phyloP scores from a whole-genome alignment of 1,140 invertebrate species.

The Tetramorium parvispinum region DNA sequence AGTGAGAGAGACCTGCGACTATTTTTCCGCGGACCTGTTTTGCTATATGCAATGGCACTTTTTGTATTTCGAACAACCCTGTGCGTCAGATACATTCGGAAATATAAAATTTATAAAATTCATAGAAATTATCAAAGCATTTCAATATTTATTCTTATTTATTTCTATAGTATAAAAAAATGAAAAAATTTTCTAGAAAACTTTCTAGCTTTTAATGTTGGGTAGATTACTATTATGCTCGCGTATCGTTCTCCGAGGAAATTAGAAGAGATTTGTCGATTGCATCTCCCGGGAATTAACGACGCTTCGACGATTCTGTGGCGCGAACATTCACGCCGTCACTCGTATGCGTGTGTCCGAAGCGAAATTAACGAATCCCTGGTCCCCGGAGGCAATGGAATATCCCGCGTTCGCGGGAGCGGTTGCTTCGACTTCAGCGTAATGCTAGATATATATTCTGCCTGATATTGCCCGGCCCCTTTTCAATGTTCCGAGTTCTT shows the following conservation, averaged over 20 bases:
- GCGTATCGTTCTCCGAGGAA: slow-evolving; percentile 37
- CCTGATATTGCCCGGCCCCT: slow-evolving; percentile 82
- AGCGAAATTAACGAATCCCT: slow-evolving; percentile 83
- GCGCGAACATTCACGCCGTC: slow-evolving; percentile 67
- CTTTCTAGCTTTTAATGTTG: neutral
- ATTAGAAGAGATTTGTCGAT: slow-evolving; percentile 64
- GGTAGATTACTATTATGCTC: neutral
- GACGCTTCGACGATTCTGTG: slow-evolving; percentile 74
- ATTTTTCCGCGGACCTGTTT: neutral
- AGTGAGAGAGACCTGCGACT: slow-evolving; percentile 21
- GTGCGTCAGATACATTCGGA: neutral
- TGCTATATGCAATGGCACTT: neutral
- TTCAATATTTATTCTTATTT: neutral
- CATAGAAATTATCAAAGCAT: neutral
- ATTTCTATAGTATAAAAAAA: neutral
- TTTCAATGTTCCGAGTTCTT: slow-evolving; percentile 86
- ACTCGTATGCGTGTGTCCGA: slow-evolving; percentile 74
- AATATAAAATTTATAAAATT: neutral
- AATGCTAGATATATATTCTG: slow-evolving; percentile 62
- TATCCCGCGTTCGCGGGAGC: slow-evolving; percentile 72
- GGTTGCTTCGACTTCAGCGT: slow-evolving; percentile 50
- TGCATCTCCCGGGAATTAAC: slow-evolving; percentile 62
- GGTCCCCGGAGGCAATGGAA: slow-evolving; percentile 78
- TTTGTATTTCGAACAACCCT: neutral
- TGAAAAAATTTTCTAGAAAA: neutral